Conservation (phyloP, 2,113 vertebrate species). For the Pangasianodon hypophthalmus region DNA sequence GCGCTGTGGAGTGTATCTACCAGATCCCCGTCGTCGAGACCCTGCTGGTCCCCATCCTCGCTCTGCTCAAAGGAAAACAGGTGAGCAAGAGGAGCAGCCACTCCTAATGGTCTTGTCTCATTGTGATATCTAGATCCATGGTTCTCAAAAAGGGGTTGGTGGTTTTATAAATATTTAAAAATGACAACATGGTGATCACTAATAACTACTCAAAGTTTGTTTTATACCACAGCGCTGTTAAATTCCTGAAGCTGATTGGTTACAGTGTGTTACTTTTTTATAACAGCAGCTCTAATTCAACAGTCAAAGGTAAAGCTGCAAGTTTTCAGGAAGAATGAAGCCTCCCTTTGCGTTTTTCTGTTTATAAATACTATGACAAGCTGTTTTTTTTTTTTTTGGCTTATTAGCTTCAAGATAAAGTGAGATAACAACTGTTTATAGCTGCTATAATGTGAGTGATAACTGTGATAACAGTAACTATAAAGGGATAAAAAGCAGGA, state of each 20-base stretch:
- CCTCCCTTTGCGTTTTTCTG: no score
- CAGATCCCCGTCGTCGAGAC: constrained; percentile 75
- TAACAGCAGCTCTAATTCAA: neutral
- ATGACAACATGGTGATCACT: neutral
- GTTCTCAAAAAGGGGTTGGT: neutral
- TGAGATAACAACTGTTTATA: neutral
- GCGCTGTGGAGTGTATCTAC: constrained; percentile 82
- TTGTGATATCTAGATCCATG: constrained; percentile 20
- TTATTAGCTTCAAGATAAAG: no score
- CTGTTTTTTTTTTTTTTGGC: neutral
- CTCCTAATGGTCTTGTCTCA: neutral
- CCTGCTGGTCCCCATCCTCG: constrained; percentile 81
- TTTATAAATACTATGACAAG: no score
- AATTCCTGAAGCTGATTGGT: neutral
- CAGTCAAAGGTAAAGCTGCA: no score
- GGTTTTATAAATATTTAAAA: neutral
- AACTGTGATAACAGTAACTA: neutral
- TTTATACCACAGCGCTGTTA: neutral
- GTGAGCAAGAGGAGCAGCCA: constrained; percentile 64
- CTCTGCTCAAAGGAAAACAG: constrained; percentile 79
- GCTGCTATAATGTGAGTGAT: neutral
- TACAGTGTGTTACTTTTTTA: neutral
- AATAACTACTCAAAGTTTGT: neutral
- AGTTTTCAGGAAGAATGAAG: no score
- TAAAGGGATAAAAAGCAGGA: neutral